phyloP scores from a whole-genome alignment of 2,888 invertebrate genomes.

The Eupithecia insigniata region DNA sequence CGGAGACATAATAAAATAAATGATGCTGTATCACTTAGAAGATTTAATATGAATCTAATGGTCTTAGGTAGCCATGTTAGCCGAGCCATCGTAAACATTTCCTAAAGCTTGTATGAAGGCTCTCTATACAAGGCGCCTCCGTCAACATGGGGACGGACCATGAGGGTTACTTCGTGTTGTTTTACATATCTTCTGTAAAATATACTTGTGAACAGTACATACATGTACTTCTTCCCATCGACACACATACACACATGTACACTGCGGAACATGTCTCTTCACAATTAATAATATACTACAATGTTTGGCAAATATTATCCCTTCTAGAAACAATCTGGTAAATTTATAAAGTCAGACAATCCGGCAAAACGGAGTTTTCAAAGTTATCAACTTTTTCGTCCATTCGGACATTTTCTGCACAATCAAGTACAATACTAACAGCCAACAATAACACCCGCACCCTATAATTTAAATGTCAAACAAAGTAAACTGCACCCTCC shows the following conservation, averaged over 20 bases:
- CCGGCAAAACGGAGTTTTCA: neutral
- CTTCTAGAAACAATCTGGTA: neutral
- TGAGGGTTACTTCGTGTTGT: neutral
- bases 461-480: slow-evolving; percentile 18
- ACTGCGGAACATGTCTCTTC: neutral
- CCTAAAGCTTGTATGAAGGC: neutral
- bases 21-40: neutral
- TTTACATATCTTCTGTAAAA: neutral
- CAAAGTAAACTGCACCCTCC: slow-evolving; percentile 27
- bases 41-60: neutral
- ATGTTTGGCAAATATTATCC: neutral
- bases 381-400: neutral
- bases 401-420: neutral
- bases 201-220: neutral
- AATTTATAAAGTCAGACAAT: neutral
- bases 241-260: too few species aligned
- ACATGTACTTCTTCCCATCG: too few species aligned
- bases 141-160: neutral
- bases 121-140: neutral
- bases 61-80: neutral
- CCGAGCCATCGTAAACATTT: neutral
- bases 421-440: neutral
- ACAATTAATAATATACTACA: neutral
- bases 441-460: neutral
- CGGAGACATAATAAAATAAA: neutral